These are phyloP conservation scores for Pipistrellus pygmaeus DNA, from an alignment of 2,797 vertebrate species.

Conservation along the genomic window DNA sequence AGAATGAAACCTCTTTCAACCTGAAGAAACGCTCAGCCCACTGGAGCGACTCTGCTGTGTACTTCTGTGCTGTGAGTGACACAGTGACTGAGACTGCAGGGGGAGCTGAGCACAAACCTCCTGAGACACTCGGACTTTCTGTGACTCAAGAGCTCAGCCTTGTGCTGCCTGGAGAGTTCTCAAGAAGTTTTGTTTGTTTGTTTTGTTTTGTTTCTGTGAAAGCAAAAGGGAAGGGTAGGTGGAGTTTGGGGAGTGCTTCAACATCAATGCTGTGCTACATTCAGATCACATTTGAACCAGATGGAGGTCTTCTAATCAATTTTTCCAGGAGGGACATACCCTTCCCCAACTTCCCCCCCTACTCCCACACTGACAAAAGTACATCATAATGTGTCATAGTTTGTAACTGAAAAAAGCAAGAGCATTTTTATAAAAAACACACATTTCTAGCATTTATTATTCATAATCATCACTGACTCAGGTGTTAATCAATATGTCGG, in stretches of 20 bases:
- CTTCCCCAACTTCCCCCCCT: not conserved
- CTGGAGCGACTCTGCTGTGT: fast-evolving
- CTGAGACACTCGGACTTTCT: not conserved
- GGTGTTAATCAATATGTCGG: not conserved
- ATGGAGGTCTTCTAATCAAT: not conserved
- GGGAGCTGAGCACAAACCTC: not conserved
- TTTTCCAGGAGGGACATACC: not conserved
- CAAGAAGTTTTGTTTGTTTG: not conserved
- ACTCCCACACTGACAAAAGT: not conserved
- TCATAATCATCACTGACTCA: not conserved
- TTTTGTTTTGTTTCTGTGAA: not conserved
- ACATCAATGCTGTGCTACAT: not conserved
- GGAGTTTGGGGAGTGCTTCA: not conserved
- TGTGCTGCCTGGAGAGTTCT: not conserved
- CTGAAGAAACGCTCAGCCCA: not conserved
- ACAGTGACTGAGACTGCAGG: not conserved
- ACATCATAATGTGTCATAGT: not conserved
- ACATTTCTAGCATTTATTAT: not conserved
- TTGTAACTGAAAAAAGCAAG: not conserved
- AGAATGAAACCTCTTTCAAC: not conserved
- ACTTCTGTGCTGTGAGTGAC: slow-evolving; percentile 31
- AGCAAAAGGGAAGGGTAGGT: too few species aligned
- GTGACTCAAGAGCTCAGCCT: not conserved
- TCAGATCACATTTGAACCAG: not conserved
- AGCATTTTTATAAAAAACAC: not conserved